Evolutionary conservation across 2,113 vertebrate genomes (phyloP), one percentile per base, ranked within the genome.

Genomic region (Thamnaconus septentrionalis): DNA sequence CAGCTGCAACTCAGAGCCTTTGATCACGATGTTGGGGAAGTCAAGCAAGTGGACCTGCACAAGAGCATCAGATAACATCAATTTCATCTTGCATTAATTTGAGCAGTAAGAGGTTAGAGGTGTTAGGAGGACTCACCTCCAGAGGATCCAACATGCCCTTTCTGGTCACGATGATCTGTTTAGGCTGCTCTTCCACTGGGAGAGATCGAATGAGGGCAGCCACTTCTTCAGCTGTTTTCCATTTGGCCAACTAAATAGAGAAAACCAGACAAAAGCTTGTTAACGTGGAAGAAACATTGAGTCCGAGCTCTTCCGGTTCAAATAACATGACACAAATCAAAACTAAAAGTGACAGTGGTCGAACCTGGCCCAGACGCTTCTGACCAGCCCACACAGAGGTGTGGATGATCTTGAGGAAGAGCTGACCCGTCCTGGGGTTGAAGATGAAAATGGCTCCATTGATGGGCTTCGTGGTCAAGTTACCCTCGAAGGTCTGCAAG

Each of bases 381-480:
- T 99, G 98, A 74, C 98, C 98, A 56, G 98, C 98, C 98, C 98
- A 99, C 73, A 99, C 98, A 49, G 98, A 99, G 0, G 98, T 99
- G 89, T 99, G 98, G 86, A 99, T 99, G 89, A 99, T 99, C 88
- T 99, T 99, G 64, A 99, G 92, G 92, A 99, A 99, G 46, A 99
- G 94, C 87, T 99, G 98, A 2, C 98, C 98, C 2, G 98, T 99
- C 64, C 98, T 95, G 78, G 98, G 98, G 83, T 99, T 99, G 90
- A 99, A 99, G 90, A 99, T 99, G 90, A 99, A 99, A 90, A 99
- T 99, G 59, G 98, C 98, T 74, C 98, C 98, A 0, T 99, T 99
- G 91, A 99, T 99, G 49, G 98, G 98, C 85, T 99, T 99, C 0
- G 98, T 99, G 42, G 98, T 99, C 91, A 99, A 93, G 76, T 99